Percentiles rank a stretch among this genome's conserved stretches.
Evolutionary conservation across 2,113 vertebrate genomes (phyloP).

Genomic region (Parus major): DNA sequence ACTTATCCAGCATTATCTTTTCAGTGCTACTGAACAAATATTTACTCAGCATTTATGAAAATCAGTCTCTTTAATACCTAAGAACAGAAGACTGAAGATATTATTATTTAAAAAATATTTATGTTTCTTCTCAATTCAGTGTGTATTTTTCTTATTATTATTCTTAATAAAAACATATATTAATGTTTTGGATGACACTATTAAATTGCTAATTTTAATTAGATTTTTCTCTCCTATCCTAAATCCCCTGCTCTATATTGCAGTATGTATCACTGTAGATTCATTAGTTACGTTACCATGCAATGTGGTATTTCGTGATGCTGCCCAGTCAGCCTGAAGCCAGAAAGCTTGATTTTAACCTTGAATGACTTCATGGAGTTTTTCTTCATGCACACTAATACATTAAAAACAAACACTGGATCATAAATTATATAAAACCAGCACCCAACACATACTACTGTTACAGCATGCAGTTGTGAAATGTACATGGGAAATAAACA

Average conservation of each 20-base stretch:
- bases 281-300: neutral
- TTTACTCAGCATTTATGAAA: neutral
- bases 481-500: neutral
- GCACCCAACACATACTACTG: neutral
- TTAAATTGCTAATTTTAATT: neutral
- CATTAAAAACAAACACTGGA: neutral
- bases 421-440: neutral
- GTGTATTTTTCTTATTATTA: neutral
- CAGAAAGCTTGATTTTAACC: constrained; percentile 43
- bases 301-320: neutral
- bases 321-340: constrained; percentile 19
- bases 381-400: neutral
- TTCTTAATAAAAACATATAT: neutral
- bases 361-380: constrained; percentile 13
- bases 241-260: neutral
- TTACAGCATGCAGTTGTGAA: neutral
- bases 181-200: neutral
- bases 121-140: neutral
- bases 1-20: neutral
- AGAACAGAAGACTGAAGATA: neutral
- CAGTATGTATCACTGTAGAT: neutral
- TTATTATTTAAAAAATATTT: neutral
- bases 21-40: neutral
- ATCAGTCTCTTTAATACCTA: neutral
- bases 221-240: neutral